Evolutionary conservation across 2,888 invertebrate genomes (phyloP), one percentile per base, ranked within the genome.

Genomic region (Ypsolopha sequella): DNA sequence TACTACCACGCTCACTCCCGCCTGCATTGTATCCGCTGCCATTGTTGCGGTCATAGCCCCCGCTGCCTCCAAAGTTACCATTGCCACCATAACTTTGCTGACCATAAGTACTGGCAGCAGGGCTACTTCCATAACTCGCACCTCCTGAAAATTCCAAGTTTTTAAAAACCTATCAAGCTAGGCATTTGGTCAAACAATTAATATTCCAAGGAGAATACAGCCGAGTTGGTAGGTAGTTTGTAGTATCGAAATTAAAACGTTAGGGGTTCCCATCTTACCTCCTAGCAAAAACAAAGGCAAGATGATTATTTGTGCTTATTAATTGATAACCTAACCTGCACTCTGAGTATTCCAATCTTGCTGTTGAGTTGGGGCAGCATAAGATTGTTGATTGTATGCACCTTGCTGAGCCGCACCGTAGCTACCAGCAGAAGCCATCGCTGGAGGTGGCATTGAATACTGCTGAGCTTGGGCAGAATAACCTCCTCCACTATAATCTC

Each of bases 401-500:
- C 73, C 71, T 70, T 73, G 68, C 55, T 63, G 80, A 44, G 64
- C 65, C 53, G 70, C 70, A 60, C 76, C 76, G 63, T 63, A 81
- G 58, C 70, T 86, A 55, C 81, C 87, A 48, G 78, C 71, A 48
- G 80, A 71, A 57, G 73, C 65, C 64, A 80, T 68, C 49, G 80
- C 61, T 47, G 87, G 80, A 52, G 86, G 80, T 58, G 87, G 80
- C 66, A 86, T 74, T 51, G 87, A 76, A 73, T 88, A 81, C 66
- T 24, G 24, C 24, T 81, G 78, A 58, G 58, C 10, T 67, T 81
- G 78, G 58, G 79, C 72, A 36, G 80, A 73, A 64, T 82, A 81
- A 51, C 82, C 51, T n/a, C 46, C 53, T 13, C 50, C 54, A 11
- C 76, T 69, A 61, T 86, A 76, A 70, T 84, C 84, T 41, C 82